Evolutionary conservation across 2,113 vertebrate species (phyloP), one percentile per base, ranked within the genome.

Genomic region (Apodemus speciosus): DNA sequence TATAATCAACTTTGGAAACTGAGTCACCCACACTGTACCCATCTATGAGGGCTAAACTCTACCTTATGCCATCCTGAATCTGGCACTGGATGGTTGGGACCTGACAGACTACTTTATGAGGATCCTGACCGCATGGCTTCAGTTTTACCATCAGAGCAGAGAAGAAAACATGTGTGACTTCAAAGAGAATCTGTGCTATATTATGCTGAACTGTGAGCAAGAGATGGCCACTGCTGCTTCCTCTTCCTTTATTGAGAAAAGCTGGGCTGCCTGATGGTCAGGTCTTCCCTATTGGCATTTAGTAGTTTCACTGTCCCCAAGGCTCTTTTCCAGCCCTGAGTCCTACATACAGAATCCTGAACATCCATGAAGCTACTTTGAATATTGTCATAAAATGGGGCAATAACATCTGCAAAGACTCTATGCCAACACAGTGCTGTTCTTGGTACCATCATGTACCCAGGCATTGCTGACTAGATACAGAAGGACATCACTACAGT

Each of bases 371-470:
- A 99, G 99, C 99, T 85, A 99, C 99, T 97, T 99, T 99, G 98
- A 99, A 99, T 97, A 99, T 99, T 88, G 99, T 99, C 98, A 99
- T 99, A 99, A 99, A 99, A 98, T 99, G 99, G 0, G 99, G 99
- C 0, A 99, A 99, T 0, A 99, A 99, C 92, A 99, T 99, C 99
- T 99, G 99, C 98, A 99, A 99, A 98, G 99, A 99, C 56, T 99
- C 97, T 99, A 99, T 53, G 99, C 99, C 98, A 99, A 99, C 98
- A 99, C 99, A 3, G 99, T 99, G 98, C 98, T 99, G 98, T 99
- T 64, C 99, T 72, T 43, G 99, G 99, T 93, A 99, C 99, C 98
- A 99, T 99, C 97, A 99, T 99, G 99, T 99, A 99, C 98, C 99
- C 99, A 0, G 99, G 99, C 98, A 99, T 99, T 0, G 99, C 99